A percentile compares a stretch with the other conserved stretches of the same genome.
These are phyloP conservation scores for Myoxocephalus aenaeus DNA, from an alignment of 2,797 vertebrate genomes.

Conservation along the genomic window DNA sequence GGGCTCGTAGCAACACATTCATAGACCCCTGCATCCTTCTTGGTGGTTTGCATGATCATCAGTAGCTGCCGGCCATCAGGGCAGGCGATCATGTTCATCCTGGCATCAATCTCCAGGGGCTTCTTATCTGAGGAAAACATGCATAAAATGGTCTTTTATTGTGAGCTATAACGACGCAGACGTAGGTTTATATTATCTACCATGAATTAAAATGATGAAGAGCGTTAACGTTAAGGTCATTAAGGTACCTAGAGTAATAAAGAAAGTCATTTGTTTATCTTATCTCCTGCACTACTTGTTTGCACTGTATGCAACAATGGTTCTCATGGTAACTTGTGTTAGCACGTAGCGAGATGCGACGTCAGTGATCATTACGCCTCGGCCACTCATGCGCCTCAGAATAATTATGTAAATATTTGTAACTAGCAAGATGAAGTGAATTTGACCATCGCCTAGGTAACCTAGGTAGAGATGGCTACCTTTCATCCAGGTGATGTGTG, in stretches of 20 bases:
- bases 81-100: conserved; percentile 91
- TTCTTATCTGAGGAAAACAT: conserved; percentile 88
- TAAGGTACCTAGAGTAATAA: neutral
- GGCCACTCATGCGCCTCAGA: neutral
- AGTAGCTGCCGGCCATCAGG: conserved; percentile 95
- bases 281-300: neutral
- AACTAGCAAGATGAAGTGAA: conserved; percentile 21
- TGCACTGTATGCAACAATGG: neutral
- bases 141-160: neutral
- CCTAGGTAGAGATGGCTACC: conserved; percentile 80
- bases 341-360: neutral
- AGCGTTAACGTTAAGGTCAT: too few relatives aligned
- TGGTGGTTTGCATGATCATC: conserved; percentile 92
- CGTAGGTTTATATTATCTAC: neutral
- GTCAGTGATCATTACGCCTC: neutral
- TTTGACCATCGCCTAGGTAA: neutral
- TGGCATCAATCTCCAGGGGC: conserved; percentile 86
- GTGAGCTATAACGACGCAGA: neutral
- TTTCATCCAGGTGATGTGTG: conserved; percentile 94
- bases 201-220: conserved; percentile 1
- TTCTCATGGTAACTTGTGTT: conserved; percentile 11
- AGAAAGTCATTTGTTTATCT: neutral
- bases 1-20: conserved; percentile 95
- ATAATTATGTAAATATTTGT: conserved; percentile 14
- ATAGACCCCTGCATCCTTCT: conserved; percentile 93